These are phyloP conservation scores for Acanthosoma haemorrhoidale DNA, from an alignment of 2,888 invertebrate genomes.

Conservation along the genomic window DNA sequence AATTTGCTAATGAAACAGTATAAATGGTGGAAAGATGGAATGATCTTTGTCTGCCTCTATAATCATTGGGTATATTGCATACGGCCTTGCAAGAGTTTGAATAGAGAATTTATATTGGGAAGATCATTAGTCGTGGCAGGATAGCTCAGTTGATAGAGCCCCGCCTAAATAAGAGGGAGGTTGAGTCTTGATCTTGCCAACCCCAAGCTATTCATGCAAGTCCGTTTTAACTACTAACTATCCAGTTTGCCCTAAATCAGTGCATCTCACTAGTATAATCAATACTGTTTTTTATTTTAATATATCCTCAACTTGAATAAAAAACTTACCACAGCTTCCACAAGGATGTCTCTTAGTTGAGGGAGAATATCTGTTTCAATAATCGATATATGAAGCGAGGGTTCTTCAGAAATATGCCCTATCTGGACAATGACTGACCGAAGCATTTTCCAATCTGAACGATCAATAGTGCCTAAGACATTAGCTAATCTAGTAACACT, in stretches of 20 bases:
- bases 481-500: constrained; percentile 50
- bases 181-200: no score
- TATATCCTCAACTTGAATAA: no score
- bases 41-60: no score
- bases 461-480: constrained; percentile 45
- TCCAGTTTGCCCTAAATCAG: not conserved
- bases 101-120: no score
- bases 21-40: no score
- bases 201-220: not conserved
- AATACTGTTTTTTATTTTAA: no score
- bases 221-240: not conserved
- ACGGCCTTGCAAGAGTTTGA: no score
- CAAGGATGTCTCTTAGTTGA: not conserved
- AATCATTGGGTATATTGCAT: no score
- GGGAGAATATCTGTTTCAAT: constrained; percentile 45
- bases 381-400: constrained; percentile 57
- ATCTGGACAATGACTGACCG: constrained; percentile 63
- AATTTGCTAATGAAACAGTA: no score
- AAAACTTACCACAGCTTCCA: constrained; percentile 8
- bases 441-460: constrained; percentile 59
- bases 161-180: no score
- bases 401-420: constrained; percentile 61
- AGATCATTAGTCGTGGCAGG: no score
- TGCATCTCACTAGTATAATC: not conserved
- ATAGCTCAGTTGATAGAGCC: no score